Evolutionary conservation across 2,888 invertebrate species (phyloP), one percentile per base, ranked within the genome.

Genomic region (Ecliptopera silaceata): DNA sequence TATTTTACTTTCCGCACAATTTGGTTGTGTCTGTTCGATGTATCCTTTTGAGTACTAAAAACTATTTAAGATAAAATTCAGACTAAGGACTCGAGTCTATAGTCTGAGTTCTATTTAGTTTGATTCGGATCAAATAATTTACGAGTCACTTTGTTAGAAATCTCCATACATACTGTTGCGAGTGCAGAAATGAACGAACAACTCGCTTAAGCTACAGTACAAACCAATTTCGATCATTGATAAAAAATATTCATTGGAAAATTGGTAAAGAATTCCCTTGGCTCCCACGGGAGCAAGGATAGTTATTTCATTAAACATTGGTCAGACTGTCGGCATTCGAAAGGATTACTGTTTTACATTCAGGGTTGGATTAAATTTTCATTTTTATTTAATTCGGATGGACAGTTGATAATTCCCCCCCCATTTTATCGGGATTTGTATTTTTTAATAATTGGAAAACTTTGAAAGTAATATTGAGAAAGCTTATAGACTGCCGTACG

Each of bases 311-410:
- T 51, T 43, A 43, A 51, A 17, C 43, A 17, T 15, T 11, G 41
- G 49, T 50, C 50, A 26, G 47, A 26, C 36, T 43, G 50, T 42
- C 34, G 32, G 34, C 26, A 43, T 43, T 43, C 17, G 34, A 17
- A 20, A 43, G 36, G 44, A 48, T 55, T 48, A 56, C 39, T 15
- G 36, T 54, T 36, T 49, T 45, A 50, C 45, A 34, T 22, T 49
- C 15, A 36, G 49, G 15, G 34, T 47, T n/a, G 26, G 31, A 55
- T 50, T 41, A 41, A 17, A 32, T 50, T 45, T 38, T n/a, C 31
- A 45, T 49, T 17, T 55, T 32, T 34, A 34, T 41, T 46, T 46
- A 41, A 46, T 20, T 41, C 39, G 22, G 34, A 15, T 43, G 20
- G 29, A 46, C 8, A 17, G 32, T 36, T 13, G 12, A 13, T 12